Conservation (phyloP, 1,140 invertebrate species). For the Pemphigus obesinymphae region DNA sequence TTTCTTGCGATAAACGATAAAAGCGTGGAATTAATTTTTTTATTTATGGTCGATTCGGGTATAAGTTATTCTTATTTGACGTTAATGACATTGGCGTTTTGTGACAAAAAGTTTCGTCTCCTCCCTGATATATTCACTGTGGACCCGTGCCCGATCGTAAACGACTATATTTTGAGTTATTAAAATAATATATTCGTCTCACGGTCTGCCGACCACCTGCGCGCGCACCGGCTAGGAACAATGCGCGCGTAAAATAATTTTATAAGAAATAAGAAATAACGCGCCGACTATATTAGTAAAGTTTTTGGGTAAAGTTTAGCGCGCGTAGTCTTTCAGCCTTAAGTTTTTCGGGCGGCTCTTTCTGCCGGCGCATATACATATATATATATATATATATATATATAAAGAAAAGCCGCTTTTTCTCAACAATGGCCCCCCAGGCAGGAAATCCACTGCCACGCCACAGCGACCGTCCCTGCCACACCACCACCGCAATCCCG, state of each 20-base stretch:
- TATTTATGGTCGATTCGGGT: no score
- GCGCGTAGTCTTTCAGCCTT: conserved; percentile 27
- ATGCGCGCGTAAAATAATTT: conserved; percentile 32
- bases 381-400: no score
- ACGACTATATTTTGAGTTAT: no score
- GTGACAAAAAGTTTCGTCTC: no score
- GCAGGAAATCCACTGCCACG: conserved; percentile 24
- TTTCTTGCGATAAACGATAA: no score
- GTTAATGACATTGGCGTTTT: no score
- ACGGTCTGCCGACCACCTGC: background rate
- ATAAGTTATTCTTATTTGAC: no score
- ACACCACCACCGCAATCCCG: background rate
- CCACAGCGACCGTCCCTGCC: background rate
- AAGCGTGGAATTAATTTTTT: no score
- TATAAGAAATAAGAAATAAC: conserved; percentile 41
- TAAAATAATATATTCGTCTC: background rate
- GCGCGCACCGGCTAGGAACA: background rate
- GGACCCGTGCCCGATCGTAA: no score
- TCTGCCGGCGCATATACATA: background rate
- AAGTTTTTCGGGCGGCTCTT: conserved; percentile 30
- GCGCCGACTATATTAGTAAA: conserved; percentile 39
- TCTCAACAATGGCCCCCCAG: conserved; percentile 37
- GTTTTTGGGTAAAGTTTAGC: conserved; percentile 28
- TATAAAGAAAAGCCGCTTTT: conserved; percentile 41
- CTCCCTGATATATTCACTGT: no score